These are phyloP conservation scores for Paratrypauchen microcephalus DNA, from an alignment of 2,797 vertebrate genomes.

Conservation along the genomic window DNA sequence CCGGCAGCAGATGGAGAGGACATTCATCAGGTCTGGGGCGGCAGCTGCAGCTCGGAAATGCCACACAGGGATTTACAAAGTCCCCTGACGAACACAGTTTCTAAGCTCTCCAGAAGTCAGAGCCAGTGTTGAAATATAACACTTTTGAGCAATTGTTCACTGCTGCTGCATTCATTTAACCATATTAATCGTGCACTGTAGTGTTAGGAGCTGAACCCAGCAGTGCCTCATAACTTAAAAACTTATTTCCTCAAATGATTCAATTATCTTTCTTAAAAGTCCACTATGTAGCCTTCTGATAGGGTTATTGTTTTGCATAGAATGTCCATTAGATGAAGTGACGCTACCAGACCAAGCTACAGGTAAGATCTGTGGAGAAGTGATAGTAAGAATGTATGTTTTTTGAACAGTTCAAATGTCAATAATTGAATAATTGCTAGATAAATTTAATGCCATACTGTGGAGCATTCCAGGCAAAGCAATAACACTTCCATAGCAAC, in stretches of 20 bases:
- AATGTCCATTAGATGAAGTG: no score
- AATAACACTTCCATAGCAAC: no score
- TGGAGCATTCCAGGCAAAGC: no score
- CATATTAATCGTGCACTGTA: conserved; percentile 9
- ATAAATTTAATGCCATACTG: no score
- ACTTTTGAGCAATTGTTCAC: conserved; percentile 24
- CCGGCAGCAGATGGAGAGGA: conserved; percentile 61
- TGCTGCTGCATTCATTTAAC: conserved; percentile 14
- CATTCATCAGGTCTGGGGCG: conserved; percentile 56
- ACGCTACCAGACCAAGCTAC: no score
- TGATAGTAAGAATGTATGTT: no score
- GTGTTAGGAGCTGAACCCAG: background rate
- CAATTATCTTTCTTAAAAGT: background rate
- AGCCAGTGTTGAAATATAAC: conserved; percentile 27
- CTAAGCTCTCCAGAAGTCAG: conserved; percentile 49
- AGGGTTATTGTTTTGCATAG: no score
- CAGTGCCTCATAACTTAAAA: background rate
- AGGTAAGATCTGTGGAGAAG: no score
- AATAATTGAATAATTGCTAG: no score
- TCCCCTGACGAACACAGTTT: conserved; percentile 41
- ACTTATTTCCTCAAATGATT: background rate
- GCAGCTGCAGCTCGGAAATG: conserved; percentile 64
- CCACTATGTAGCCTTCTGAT: no score
- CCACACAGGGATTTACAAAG: conserved; percentile 59
- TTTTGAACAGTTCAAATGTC: no score